phyloP scores from a whole-genome alignment of 2,888 invertebrate species.

The Leucoma salicis region DNA sequence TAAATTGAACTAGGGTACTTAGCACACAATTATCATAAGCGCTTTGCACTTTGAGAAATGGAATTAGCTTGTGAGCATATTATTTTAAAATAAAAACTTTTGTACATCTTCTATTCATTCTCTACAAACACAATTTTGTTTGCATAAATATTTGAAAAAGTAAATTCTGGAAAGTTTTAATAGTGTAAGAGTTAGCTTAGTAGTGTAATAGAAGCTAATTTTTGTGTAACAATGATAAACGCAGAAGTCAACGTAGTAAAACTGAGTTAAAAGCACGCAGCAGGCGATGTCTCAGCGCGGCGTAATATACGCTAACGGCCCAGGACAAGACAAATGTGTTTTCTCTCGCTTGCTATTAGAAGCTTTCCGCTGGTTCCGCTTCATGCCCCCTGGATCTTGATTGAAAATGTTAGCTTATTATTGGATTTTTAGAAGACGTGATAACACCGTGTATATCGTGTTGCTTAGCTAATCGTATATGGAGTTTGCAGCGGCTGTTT shows the following conservation, averaged over 20 bases:
- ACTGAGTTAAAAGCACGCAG: constrained; percentile 65
- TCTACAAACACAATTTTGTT: no score
- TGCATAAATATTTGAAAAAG: background rate
- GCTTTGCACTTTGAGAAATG: constrained; percentile 1
- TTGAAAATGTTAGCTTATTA: constrained; percentile 69
- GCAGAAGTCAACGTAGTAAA: constrained; percentile 47
- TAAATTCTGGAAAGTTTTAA: constrained; percentile 3
- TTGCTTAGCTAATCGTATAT: constrained; percentile 25
- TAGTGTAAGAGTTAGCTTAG: constrained; percentile 10
- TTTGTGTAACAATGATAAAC: constrained; percentile 49
- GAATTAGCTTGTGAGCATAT: no score
- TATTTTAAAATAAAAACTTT: no score
- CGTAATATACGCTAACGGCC: constrained; percentile 80
- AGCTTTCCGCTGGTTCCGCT: constrained; percentile 48
- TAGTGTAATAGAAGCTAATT: constrained; percentile 40
- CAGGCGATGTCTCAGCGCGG: constrained; percentile 66
- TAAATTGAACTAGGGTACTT: constrained; percentile 13
- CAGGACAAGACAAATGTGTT: constrained; percentile 81
- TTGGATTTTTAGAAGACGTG: constrained; percentile 45
- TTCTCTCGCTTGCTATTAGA: constrained; percentile 75
- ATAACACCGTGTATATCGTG: constrained; percentile 31
- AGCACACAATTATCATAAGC: constrained; percentile 17
- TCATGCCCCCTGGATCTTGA: constrained; percentile 56
- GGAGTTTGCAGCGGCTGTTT: constrained; percentile 5
- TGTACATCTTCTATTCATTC: background rate